phyloP scores from a whole-genome alignment of 2,113 vertebrate genomes.

The Mesitornis unicolor region DNA sequence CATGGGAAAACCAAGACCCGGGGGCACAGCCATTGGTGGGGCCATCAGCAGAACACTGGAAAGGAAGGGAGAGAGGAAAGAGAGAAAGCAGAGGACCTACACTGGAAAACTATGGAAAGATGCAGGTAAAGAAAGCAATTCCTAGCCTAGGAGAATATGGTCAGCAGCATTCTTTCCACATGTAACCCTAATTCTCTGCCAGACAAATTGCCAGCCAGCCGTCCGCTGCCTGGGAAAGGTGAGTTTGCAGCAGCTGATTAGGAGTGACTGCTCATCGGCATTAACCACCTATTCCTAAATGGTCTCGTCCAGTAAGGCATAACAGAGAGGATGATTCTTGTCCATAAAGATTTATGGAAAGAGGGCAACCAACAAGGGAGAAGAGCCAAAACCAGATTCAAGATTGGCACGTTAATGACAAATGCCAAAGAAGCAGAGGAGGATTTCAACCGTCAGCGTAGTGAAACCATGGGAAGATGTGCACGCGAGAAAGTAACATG shows the following conservation, averaged over 20 bases:
- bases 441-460: neutral
- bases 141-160: too few species aligned
- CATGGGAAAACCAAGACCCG: fast-evolving
- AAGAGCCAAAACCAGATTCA: neutral
- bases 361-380: neutral
- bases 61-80: neutral
- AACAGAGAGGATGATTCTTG: neutral
- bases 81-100: neutral
- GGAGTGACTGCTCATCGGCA: neutral
- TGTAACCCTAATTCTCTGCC: fast-evolving
- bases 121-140: neutral
- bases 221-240: neutral
- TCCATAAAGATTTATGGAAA: neutral
- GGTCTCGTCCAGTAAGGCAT: neutral
- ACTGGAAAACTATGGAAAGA: neutral
- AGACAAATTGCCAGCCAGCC: neutral
- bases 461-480: fast-evolving
- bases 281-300: neutral
- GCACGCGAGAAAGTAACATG: neutral
- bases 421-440: neutral
- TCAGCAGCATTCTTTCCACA: neutral
- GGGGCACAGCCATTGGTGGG: fast-evolving
- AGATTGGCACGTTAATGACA: fast-evolving
- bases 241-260: neutral
- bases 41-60: neutral